phyloP scores from a whole-genome alignment of 2,113 vertebrate species.

The Oceanites oceanicus region DNA sequence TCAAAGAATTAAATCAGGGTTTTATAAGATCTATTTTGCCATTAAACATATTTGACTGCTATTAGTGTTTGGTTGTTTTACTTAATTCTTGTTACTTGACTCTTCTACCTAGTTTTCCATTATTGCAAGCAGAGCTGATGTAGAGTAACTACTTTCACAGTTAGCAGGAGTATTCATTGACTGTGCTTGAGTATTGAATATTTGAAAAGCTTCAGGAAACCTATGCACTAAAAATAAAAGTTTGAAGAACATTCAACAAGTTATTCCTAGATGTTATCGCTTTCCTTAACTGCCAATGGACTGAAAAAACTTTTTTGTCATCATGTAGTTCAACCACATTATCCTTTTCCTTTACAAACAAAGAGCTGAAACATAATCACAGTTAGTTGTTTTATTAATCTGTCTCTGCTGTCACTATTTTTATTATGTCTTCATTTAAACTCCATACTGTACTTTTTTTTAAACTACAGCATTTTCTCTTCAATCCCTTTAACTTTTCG shows the following conservation, averaged over 20 bases:
- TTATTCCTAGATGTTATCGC: not conserved
- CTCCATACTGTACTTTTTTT: not conserved
- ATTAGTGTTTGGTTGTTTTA: not conserved
- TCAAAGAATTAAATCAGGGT: not conserved
- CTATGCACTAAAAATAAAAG: not conserved
- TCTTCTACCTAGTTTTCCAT: not conserved
- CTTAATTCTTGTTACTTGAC: not conserved
- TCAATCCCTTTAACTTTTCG: not conserved
- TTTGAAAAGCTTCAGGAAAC: not conserved
- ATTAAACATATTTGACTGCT: not conserved
- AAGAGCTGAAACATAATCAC: not conserved
- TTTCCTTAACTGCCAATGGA: not conserved
- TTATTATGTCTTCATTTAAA: not conserved
- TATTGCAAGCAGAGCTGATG: not conserved
- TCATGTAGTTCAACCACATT: not conserved
- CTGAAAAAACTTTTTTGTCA: not conserved
- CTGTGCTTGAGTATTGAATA: not conserved
- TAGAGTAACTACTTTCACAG: not conserved
- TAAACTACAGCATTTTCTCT: not conserved
- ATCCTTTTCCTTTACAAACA: not conserved
- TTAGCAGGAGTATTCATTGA: not conserved
- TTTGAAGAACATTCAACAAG: not conserved
- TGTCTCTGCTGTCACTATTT: not conserved
- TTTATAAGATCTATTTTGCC: not conserved
- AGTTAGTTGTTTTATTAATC: not conserved